These are phyloP conservation scores for Andrena minutula DNA, from an alignment of 2,888 invertebrate species.

Conservation along the genomic window DNA sequence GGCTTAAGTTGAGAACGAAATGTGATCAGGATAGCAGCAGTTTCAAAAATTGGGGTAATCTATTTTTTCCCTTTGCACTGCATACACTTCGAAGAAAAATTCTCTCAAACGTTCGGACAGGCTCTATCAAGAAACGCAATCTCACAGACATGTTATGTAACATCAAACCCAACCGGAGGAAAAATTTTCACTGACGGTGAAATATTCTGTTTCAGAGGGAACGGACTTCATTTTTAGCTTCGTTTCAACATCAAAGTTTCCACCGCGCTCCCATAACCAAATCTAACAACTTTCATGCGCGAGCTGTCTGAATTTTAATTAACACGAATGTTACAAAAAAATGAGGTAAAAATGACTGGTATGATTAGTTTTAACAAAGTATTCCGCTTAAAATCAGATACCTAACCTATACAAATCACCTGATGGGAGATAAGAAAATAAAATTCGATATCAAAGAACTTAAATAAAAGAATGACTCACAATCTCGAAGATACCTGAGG, in stretches of 20 bases:
- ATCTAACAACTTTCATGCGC: neutral
- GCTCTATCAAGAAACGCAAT: neutral
- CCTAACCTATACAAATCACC: no score
- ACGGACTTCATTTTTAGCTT: conserved; percentile 3
- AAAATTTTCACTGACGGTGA: neutral
- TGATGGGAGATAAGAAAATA: no score
- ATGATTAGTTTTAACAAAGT: no score
- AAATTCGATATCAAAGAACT: no score
- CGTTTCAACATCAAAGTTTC: neutral
- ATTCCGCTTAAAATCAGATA: no score
- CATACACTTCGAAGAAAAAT: neutral
- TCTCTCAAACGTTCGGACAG: neutral
- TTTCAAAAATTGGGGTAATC: no score
- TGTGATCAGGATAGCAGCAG: no score
- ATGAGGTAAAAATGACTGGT: neutral
- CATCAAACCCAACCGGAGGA: neutral
- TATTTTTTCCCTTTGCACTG: neutral
- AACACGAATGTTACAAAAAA: no score
- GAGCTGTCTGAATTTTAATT: no score
- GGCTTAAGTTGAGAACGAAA: no score
- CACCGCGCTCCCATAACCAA: neutral
- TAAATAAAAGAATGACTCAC: no score
- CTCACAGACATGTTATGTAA: conserved; percentile 1
- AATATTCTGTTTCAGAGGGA: conserved; percentile 1
- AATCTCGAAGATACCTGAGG: no score